Conservation (phyloP, 1,140 invertebrate species). For the Drosophila triauraria region DNA sequence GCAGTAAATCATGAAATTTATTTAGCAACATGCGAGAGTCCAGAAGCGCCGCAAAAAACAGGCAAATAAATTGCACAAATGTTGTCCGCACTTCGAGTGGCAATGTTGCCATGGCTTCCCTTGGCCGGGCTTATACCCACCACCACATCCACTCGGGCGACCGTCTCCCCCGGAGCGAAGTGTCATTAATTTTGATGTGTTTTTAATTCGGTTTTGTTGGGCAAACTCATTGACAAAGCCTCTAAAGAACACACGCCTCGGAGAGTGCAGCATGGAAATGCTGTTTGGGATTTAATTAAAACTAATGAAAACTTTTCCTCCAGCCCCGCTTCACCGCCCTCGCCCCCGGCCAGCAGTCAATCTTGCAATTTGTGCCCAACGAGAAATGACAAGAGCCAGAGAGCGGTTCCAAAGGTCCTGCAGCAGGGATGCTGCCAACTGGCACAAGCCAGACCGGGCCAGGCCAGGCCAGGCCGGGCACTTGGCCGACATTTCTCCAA, state of each 20-base stretch:
- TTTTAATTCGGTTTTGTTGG: constrained; percentile 77
- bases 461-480: constrained; percentile 26
- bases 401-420: constrained; percentile 25
- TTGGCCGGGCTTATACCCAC: constrained; percentile 7
- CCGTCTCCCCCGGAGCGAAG: constrained; percentile 9
- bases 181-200: constrained; percentile 76
- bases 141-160: not conserved
- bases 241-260: constrained; percentile 53
- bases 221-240: constrained; percentile 71
- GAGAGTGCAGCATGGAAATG: constrained; percentile 45
- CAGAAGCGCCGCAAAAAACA: constrained; percentile 38
- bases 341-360: constrained; percentile 52
- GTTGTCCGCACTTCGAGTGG: constrained; percentile 63
- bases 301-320: constrained; percentile 79
- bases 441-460: constrained; percentile 8
- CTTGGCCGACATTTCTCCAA: constrained; percentile 67
- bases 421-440: constrained; percentile 39
- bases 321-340: not conserved
- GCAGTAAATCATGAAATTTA: constrained; percentile 78
- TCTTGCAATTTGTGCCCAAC: constrained; percentile 69
- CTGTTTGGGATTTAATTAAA: constrained; percentile 80
- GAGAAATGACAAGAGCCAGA: constrained; percentile 48
- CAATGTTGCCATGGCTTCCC: constrained; percentile 31
- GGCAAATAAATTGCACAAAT: constrained; percentile 68
- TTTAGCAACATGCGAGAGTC: constrained; percentile 57